These are phyloP conservation scores for Leptatherina wallacei DNA, from an alignment of 2,797 vertebrate species.

Conservation along the genomic window DNA sequence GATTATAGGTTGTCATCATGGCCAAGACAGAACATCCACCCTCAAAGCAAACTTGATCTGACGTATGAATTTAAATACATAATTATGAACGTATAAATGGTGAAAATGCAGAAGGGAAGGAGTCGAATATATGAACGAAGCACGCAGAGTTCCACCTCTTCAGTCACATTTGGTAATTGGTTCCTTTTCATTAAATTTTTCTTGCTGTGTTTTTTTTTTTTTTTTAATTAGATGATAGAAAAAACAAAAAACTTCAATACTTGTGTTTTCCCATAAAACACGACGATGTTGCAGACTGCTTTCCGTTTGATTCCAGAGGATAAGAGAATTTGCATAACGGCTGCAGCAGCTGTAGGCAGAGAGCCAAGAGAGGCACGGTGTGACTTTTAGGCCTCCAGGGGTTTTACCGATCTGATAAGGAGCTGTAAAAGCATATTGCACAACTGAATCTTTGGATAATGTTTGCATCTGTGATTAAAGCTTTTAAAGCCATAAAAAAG, in stretches of 20 bases:
- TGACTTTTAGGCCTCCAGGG: slow-evolving; percentile 39
- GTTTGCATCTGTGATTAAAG: slow-evolving; percentile 39
- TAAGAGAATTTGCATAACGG: slow-evolving; percentile 83
- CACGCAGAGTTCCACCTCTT: neutral
- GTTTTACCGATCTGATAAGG: slow-evolving; percentile 46
- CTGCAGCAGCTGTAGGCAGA: slow-evolving; percentile 44
- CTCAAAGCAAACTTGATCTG: slow-evolving; percentile 52
- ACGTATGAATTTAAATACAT: slow-evolving; percentile 16
- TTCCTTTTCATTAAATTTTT: neutral
- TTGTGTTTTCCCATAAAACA: slow-evolving; percentile 26
- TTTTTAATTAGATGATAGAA: neutral
- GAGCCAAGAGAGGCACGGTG: slow-evolving; percentile 62
- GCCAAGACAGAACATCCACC: slow-evolving; percentile 46
- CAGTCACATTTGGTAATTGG: neutral
- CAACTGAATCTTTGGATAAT: slow-evolving; percentile 41
- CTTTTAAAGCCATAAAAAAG: slow-evolving; percentile 22
- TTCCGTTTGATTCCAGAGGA: slow-evolving; percentile 56
- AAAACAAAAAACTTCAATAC: neutral
- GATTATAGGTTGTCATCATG: slow-evolving; percentile 75
- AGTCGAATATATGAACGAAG: neutral
- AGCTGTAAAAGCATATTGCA: slow-evolving; percentile 48
- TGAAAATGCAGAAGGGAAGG: neutral
- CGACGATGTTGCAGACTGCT: slow-evolving; percentile 20
- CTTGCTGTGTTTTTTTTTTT: slow-evolving; percentile 11
- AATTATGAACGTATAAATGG: neutral